Conservation (phyloP, 2,797 vertebrate genomes). For the Eulemur albifrons region DNA sequence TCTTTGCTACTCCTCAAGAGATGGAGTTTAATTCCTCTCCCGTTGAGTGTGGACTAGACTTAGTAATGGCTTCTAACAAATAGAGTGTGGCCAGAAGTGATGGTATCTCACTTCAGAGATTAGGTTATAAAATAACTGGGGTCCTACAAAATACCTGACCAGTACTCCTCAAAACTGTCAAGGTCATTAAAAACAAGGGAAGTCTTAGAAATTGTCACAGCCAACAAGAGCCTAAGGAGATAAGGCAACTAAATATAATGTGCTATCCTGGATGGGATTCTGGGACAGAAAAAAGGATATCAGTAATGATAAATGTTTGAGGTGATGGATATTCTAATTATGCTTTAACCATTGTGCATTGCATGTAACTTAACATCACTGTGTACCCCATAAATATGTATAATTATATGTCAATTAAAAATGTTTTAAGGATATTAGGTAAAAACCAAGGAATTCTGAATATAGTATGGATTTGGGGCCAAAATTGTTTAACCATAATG, state of each 20-base stretch:
- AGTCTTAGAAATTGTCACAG: neutral
- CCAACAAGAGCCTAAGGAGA: neutral
- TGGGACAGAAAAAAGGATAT: neutral
- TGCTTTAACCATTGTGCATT: neutral
- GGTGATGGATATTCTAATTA: neutral
- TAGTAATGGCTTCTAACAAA: neutral
- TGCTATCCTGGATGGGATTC: neutral
- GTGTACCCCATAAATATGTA: neutral
- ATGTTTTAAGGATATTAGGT: neutral
- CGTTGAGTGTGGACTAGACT: neutral
- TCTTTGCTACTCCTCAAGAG: neutral
- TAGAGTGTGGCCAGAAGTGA: neutral
- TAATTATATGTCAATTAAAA: neutral
- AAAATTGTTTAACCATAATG: neutral
- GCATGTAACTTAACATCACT: neutral
- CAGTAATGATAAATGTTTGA: neutral
- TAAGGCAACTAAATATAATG: neutral
- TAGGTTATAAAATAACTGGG: neutral
- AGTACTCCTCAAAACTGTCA: conserved; percentile 25
- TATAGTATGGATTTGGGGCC: neutral
- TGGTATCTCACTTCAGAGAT: neutral
- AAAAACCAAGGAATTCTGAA: neutral
- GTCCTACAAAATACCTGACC: neutral
- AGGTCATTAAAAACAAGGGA: conserved; percentile 18
- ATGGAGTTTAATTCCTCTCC: neutral